Base-by-base conservation (phyloP, 1,140 invertebrate genomes). In the Nomia melanderi region DNA sequence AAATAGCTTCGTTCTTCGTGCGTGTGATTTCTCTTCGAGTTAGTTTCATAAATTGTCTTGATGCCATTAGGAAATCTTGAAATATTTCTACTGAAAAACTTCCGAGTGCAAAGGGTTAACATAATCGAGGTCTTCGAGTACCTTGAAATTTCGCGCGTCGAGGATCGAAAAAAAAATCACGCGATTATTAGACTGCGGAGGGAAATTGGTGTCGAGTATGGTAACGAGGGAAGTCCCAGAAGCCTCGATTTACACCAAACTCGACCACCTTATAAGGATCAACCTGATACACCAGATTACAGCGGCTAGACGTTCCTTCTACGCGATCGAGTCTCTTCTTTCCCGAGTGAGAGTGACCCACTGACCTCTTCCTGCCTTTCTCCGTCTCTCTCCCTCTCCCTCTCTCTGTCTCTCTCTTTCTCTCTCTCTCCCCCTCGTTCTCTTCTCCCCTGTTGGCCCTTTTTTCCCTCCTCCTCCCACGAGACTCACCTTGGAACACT, bases 271-370 rank as follows among this genome's bases (percentile, higher is more conserved):
- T 71, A 59, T 36, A 59, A 47, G 54, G 54, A 50, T 69, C 64
- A 69, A 66, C 54, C 73, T 59, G 65, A 63, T 71, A 77, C 44
- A 29, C 59, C 27, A 33, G 67, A 71, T 77, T 71, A 77, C 41
- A 50, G 63, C 44, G 6, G 20, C 53, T 67, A 76, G 76, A 77
- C 47, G 44, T 63, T 64, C 50, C 66, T 53, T 78, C 62, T 57
- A 71, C 78, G 62, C 75, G 63, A 63, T 78, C 27, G 75, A 23
- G 74, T 63, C 66, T 72, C 70, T 76, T 59, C 59, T 74, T 56
- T 81, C 78, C 71, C 78, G 83, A 90, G 90, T 84, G 89, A 91
- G 89, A 91, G 90, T 91, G 89, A 91, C 90, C 90, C 85, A 91
- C 88, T 91, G 87, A 90, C 90, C 90, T 85, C 85, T 88, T 85